Base-by-base conservation (phyloP, 92 coral and sea anemone genomes). In the Pocillopora meandrina region DNA sequence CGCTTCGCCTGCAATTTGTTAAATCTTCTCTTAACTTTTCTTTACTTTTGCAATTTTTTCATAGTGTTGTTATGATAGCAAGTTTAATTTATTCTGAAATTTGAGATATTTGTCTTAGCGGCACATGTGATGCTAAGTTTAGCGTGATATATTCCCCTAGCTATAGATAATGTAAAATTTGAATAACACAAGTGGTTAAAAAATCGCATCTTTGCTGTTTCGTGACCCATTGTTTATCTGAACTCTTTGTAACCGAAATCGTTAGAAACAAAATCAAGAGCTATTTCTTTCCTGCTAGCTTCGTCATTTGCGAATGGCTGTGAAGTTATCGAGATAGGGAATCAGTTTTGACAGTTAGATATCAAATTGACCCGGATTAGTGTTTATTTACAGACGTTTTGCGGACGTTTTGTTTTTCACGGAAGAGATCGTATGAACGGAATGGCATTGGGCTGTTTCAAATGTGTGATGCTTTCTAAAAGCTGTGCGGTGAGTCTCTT, bases 171-270 rank as follows among this genome's bases (percentile, higher is more conserved):
- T 59, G 23, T 59, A 59, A 42, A 60, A 81, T 71, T 71, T 71
- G 85, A 81, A 71, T 81, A 42, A 70, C 77, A 76, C 33, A 62
- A 76, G 80, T 76, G 56, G 20, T 34, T 60, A 18, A 33, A 76
- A 81, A 18, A 57, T 81, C 77, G 20, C 60, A 70, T 60, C 65
- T 7, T 18, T 36, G 65, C 56, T 62, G 66, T 59, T 58, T 69
- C 60, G 77, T 81, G 77, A 79, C 74, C 14, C 70, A 11, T 59
- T 70, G 77, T 70, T 81, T 59, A 12, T 19, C 2, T 58, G 77
- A 60, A 69, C 15, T 61, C 71, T 81, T 81, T 69, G 58, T 71
- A 19, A 42, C 77, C 59, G 35, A 33, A 56, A 70, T 18, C 55
- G 34, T 23, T 31, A 56, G 35, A 33, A 33, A n/a, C 42, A 36